Evolutionary conservation across 1,140 invertebrate genomes (phyloP), one percentile per base, ranked within the genome.

Genomic region (Heliothis subflexa): DNA sequence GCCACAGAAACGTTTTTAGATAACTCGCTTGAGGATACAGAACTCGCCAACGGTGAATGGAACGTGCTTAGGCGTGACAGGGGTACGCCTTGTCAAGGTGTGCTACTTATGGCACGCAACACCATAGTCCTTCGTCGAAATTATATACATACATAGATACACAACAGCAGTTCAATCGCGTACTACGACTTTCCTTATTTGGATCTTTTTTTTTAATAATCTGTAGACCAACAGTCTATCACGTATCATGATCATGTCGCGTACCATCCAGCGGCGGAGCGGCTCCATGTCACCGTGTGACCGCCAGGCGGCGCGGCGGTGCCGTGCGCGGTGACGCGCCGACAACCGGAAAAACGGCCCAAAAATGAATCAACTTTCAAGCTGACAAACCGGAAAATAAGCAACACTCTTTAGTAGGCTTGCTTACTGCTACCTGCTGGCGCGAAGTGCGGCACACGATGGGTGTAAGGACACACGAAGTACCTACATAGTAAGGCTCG

Each of bases 351-450:
- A 71, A 71, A 71, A 71, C 68, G 13, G 7, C 68, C 50, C 4
- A 71, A 71, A 71, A 16, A 59, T 59, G 3, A 73, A 73, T 47
- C 70, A 45, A 47, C 70, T 59, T 59, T 73, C 49, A n/a, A 66
- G 54, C 61, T 61, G 68, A 62, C 28, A 40, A 57, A 50, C 47
- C 54, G 70, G 70, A 78, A 71, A 62, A 68, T 14, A 28, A 61
- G 62, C 13, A 70, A 45, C 14, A 7, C 55, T 21, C 9, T 45
- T 68, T 66, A 66, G 66, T 54, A 45, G 28, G 55, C 45, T 7
- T 25, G 47, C 18, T 50, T 59, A 59, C 25, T 57, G 47, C 18
- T 50, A 59, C 74, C 25, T 57, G 47, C 45, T 25, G 62, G 33
- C 33, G 33, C 7, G 33, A 40, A 3, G 33, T 9, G 9, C 33